Evolutionary conservation across 35 echinoderm and acorn worm species (phyloP), one percentile per base, ranked within the genome.

Genomic region (Strongylocentrotus purpuratus): DNA sequence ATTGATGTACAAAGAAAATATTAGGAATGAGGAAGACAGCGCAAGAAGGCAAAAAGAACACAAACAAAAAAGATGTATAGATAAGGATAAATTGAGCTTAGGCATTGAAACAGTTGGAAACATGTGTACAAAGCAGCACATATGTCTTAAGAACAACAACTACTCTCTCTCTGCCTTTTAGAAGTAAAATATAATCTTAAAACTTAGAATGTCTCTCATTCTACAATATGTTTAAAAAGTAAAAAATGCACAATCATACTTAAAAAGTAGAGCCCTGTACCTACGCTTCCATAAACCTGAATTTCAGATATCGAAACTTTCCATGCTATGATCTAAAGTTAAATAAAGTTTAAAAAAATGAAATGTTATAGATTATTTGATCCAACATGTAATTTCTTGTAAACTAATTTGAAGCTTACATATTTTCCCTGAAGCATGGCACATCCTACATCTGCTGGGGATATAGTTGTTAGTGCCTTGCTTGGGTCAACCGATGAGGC

Each of bases 371-470:
- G 35, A 41, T 41, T 41, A 41, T 1, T 41, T 41, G 35, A 41
- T 41, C 35, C 35, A 41, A 41, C 35, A 41, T 41, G 35, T 41
- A 41, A 41, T 41, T 41, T 41, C 10, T 32, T 32, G 86, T 28
- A 87, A 32, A 94, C 7, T 15, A 92, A 31, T 46, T 45, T 52
- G 12, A 31, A 47, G 31, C 96, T 97, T 78, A 98, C 97, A 97
- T 97, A 95, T 35, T 97, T 93, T 22, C 88, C 95, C n/a, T 96
- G 41, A 45, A 99, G 95, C 41, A 99, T 95, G 7, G 91, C 95
- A 33, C 55, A 47, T 55, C 97, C 97, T 47, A 99, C 88, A 35
- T 97, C 96, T 15, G 97, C 97, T 61, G 96, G 78, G 5, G 93
- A 50, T 18, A 93, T 93, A 46, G 91, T 93, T 9, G 91, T 93